Percentiles rank a stretch among this genome's conserved stretches.
phyloP scores from a whole-genome alignment of 2,797 vertebrate species.

The Schizopygopsis pylzovi region DNA sequence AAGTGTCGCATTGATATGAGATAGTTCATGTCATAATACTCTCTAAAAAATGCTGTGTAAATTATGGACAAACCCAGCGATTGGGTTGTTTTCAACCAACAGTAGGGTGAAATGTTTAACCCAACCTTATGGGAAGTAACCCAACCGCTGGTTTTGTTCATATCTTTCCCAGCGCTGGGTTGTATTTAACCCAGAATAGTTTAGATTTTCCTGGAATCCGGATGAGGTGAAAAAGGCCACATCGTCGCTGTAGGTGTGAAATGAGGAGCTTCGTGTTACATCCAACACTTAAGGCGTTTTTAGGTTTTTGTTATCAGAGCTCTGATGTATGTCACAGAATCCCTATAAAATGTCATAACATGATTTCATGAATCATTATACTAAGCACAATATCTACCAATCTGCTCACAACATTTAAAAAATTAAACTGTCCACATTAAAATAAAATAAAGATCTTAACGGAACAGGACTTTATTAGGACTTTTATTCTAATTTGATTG shows the following conservation, averaged over 20 bases:
- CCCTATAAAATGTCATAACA: neutral
- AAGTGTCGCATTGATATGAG: neutral
- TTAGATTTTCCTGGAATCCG: conserved; percentile 60
- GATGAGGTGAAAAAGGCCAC: conserved; percentile 66
- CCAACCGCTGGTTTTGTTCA: too few species aligned
- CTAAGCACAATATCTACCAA: neutral
- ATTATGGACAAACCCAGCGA: too few species aligned
- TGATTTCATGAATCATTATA: neutral
- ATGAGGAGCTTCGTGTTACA: conserved; percentile 23
- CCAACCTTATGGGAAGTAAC: too few species aligned
- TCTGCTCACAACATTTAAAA: neutral
- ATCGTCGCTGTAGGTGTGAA: conserved; percentile 47
- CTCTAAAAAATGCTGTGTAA: too few species aligned
- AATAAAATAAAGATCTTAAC: neutral
- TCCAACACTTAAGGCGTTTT: conserved; percentile 8
- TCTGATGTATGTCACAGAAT: conserved; percentile 14
- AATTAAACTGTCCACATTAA: neutral
- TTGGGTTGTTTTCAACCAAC: too few species aligned
- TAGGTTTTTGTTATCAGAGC: conserved; percentile 52
- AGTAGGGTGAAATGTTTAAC: too few species aligned
- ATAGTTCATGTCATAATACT: neutral
- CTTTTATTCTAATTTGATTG: neutral
- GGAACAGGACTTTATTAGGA: neutral
- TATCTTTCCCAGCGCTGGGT: too few species aligned
- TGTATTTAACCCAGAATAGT: too few species aligned